Base-by-base conservation (phyloP, 1,140 invertebrate species). In the Plectrocnemia conspersa region DNA sequence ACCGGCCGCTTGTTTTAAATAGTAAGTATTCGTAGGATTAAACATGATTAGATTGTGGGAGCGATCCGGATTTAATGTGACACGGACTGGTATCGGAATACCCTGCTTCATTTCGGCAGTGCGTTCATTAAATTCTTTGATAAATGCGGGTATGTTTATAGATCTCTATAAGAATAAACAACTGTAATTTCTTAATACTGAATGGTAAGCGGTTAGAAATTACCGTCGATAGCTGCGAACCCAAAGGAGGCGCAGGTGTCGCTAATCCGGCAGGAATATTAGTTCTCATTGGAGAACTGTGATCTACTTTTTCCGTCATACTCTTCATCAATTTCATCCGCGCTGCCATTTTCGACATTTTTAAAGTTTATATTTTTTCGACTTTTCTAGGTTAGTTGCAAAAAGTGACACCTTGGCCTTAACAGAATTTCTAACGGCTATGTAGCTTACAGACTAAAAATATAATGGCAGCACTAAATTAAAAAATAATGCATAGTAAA, bases 51-150 rank as follows among this genome's bases (percentile, higher is more conserved):
- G 70, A 45, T 89, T 79, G 69, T 93, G 97, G 54, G 82, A 86
- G 64, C 93, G 75, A 71, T 99, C 95, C 11, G 91, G 72, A 77
- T 92, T 92, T 0, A 96, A 81, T 47, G 73, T 78, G 7, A 96
- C 81, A 63, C 84, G 77, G 52, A 82, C 85, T 1, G 93, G 93
- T 41, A 98, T 63, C 7, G 94, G 94, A 56, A 96, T 85, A 15
- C 96, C 97, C 69, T 87, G 84, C 70, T 93, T 98, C 18, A 95
- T 88, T 63, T 97, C 80, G 52, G 86, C 88, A 1, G 97, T 99
- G 68, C 79, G 85, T 64, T 91, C 86, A 76, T 99, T 99, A 64
- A 99, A 99, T 62, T 99, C 97, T 77, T 99, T 98, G 66, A 93
- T 95, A 76, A 99, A 99, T 41, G 85, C 82, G 40, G 88, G 85